Evolutionary conservation across 2,113 vertebrate genomes (phyloP), one percentile per base, ranked within the genome.

Genomic region (Corythornis vintsioides): DNA sequence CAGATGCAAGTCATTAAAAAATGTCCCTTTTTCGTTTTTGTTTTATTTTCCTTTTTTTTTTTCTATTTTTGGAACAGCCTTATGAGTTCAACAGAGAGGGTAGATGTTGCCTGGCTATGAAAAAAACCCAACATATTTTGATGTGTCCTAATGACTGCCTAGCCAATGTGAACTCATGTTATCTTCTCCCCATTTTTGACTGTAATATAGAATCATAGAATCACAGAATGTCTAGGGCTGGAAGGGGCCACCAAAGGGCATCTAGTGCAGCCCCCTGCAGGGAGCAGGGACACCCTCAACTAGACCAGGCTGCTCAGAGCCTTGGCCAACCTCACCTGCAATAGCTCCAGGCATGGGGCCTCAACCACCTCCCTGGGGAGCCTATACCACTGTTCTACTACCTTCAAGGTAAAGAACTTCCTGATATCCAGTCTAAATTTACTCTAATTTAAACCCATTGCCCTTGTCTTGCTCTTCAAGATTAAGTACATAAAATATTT

Each of bases 1-100:
- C 35, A 86, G 86, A 89, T 86, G 72, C 7, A 88, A 80, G 35
- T 42, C 15, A 90, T 81, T 86, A 78, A 89, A 86, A 67, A 81
- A 57, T 56, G 10, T 56, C 13, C 6, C 22, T 55, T 24, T 50
- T 63, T 50, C 28, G 16, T 35, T 18, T 47, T 47, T 21, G 38
- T 24, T 9, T 5, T 11, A 29, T 91, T 73, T 21, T 92, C 11
- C 11, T 80, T 81, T 13, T 50, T 63, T 50, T 38, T 26, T 91
- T 73, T 21, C 88, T 10, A 10, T 80, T 81, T 38, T 38, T 38
- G 38, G 38, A 38, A n/a, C 15, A 74, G 22, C 6, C 7, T 84
- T 48, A 45, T 25, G 12, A 81, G 17, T 6, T 76, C 48, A 81
- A 10, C 2, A 77, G 50, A 61, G 17, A 66, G 8, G 6, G 11